Conservation (phyloP, 1,140 invertebrate genomes). For the Hypsibius dujardini region DNA sequence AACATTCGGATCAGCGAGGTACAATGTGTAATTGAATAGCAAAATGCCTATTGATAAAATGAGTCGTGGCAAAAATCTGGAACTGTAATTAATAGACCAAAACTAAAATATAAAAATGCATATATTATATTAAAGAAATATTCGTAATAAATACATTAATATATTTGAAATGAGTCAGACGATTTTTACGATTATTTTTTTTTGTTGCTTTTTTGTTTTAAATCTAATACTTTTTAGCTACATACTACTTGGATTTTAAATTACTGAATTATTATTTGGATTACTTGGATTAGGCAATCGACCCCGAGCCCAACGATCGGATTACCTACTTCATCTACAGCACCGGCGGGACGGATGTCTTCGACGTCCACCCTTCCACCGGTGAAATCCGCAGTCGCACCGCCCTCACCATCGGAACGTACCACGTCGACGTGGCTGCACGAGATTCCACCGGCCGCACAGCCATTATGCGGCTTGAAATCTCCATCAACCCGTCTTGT, state of each 20-base stretch:
- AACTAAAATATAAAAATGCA: not conserved
- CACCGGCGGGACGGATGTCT: constrained; percentile 4
- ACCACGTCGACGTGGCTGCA: constrained; percentile 9
- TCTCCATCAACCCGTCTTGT: not conserved
- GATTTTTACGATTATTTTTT: no score
- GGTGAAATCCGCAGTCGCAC: constrained; percentile 11
- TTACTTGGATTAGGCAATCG: not conserved
- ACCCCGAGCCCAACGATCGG: not conserved
- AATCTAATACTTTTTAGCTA: no score
- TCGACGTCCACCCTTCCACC: not conserved
- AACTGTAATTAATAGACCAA: no score
- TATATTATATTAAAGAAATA: not conserved
- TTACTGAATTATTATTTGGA: no score
- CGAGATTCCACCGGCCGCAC: not conserved
- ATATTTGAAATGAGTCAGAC: not conserved
- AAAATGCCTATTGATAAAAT: no score
- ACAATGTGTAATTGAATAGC: no score
- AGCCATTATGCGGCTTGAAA: constrained; percentile 7
- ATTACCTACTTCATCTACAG: constrained; percentile 2
- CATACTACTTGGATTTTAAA: no score
- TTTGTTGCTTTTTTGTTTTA: no score
- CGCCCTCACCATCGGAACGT: not conserved
- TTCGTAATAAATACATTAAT: not conserved
- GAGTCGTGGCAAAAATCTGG: no score
- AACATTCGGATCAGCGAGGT: no score